Percentiles rank a stretch among this genome's conserved stretches.
Evolutionary conservation across 2,888 invertebrate species (phyloP).

Genomic region (Drosophila anomalata): DNA sequence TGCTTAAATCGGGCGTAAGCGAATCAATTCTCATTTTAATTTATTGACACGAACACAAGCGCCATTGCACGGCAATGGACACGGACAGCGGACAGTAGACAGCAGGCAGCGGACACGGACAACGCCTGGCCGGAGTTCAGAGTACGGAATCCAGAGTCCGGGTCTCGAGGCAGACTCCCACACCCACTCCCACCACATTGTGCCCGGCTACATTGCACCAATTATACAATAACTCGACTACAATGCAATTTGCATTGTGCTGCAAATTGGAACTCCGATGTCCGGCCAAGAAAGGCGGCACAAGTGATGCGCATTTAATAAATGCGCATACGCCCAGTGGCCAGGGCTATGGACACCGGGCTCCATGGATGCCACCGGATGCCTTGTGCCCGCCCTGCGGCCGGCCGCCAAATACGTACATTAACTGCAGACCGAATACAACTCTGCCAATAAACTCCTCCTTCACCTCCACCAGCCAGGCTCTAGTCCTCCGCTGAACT

Average conservation of each 20-base stretch:
- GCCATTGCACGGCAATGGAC: conserved; percentile 40
- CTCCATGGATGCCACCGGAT: background rate
- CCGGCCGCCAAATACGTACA: conserved; percentile 57
- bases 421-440: conserved; percentile 65
- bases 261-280: conserved; percentile 69
- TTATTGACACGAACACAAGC: conserved; percentile 72
- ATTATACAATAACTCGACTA: conserved; percentile 78
- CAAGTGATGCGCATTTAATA: conserved; percentile 68
- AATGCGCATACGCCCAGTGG: conserved; percentile 70
- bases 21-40: conserved; percentile 78
- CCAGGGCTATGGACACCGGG: conserved; percentile 4
- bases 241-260: conserved; percentile 77
- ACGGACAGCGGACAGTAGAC: conserved; percentile 10
- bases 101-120: conserved; percentile 18
- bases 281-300: conserved; percentile 43
- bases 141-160: conserved; percentile 5
- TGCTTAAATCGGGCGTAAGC: conserved; percentile 79
- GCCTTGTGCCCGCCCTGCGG: conserved; percentile 19
- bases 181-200: background rate
- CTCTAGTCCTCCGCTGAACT: conserved; percentile 35
- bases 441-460: conserved; percentile 13
- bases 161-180: background rate
- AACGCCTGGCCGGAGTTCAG: conserved; percentile 6
- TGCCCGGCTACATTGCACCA: conserved; percentile 64
- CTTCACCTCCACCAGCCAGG: conserved; percentile 33